Percentiles rank a stretch among this genome's conserved stretches.
These are phyloP conservation scores for Meandrina meandrites DNA, from an alignment of 92 coral and sea anemone genomes.

Conservation along the genomic window DNA sequence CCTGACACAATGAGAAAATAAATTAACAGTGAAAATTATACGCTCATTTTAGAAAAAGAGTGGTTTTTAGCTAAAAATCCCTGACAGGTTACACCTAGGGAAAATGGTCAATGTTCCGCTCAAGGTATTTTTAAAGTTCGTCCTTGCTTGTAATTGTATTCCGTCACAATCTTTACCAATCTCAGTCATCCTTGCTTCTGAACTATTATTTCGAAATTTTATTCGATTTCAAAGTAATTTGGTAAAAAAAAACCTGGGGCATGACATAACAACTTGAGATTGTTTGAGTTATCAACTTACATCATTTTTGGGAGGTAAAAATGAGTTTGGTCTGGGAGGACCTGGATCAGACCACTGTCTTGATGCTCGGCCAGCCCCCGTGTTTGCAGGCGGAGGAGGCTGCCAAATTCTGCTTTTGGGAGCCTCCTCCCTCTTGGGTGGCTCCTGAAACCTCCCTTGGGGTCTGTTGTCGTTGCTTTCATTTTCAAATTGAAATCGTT, in stretches of 20 bases:
- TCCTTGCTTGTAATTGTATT: too few relatives aligned
- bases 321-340: slow-evolving; percentile 59
- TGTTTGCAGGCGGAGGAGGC: slow-evolving; percentile 35
- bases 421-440: slow-evolving; percentile 42
- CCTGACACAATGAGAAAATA: neutral
- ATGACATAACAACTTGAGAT: neutral
- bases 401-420: slow-evolving; percentile 50
- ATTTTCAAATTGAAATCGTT: slow-evolving; percentile 4
- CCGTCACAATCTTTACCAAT: neutral
- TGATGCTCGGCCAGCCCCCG: neutral
- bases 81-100: too few relatives aligned
- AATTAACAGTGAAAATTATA: too few relatives aligned
- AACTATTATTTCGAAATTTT: neutral
- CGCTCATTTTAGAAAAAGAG: too few relatives aligned
- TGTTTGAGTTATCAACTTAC: slow-evolving; percentile 14
- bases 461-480: slow-evolving; percentile 7
- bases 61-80: too few relatives aligned
- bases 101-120: too few relatives aligned
- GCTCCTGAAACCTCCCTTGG: neutral
- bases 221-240: neutral
- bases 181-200: neutral
- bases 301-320: slow-evolving; percentile 51
- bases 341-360: slow-evolving; percentile 46
- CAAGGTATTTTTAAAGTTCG: too few relatives aligned
- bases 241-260: neutral